phyloP scores from a whole-genome alignment of 2,113 vertebrate species.

The Pseudolaguvia tuberculata region DNA sequence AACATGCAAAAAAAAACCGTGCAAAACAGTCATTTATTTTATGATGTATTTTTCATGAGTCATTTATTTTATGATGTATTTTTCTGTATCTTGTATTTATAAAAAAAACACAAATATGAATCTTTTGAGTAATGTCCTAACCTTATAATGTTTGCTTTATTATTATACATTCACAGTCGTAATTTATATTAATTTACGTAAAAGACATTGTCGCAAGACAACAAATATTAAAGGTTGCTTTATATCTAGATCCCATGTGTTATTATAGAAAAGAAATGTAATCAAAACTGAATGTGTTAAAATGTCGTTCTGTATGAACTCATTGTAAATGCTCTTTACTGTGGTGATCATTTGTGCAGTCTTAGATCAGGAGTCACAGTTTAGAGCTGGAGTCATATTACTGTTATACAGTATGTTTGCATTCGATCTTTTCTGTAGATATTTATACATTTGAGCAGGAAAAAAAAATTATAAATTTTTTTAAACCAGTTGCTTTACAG shows the following conservation, averaged over 20 bases:
- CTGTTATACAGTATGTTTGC: conserved; percentile 9
- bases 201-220: neutral
- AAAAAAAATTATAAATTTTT: neutral
- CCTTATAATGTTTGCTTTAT: neutral
- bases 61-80: too few relatives aligned
- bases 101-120: neutral
- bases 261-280: neutral
- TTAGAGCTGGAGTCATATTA: neutral
- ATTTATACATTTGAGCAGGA: neutral
- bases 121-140: neutral
- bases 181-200: neutral
- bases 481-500: too few relatives aligned
- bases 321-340: neutral
- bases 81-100: too few relatives aligned
- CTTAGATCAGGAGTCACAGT: too few relatives aligned
- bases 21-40: neutral
- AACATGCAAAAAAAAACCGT: neutral
- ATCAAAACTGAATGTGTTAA: neutral
- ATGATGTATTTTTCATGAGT: too few relatives aligned
- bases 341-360: neutral
- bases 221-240: neutral
- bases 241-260: neutral
- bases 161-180: too few relatives aligned
- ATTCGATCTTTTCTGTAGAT: neutral
- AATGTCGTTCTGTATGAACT: neutral